Conservation (phyloP, 2,113 vertebrate species). For the Bothrops jararaca region DNA sequence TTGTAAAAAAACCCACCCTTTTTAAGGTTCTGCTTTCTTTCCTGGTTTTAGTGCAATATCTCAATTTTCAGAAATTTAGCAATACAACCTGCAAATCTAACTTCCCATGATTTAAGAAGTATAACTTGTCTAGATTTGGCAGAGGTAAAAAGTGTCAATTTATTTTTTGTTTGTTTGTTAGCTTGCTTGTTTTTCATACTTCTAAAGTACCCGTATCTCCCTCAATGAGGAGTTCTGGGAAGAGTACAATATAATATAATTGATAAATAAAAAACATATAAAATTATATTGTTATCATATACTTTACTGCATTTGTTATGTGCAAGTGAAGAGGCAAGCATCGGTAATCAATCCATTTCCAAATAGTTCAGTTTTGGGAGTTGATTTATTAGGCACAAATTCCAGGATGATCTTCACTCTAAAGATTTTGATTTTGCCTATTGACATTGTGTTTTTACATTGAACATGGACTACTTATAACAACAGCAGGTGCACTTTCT, state of each 20-base stretch:
- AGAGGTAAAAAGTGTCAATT: not conserved
- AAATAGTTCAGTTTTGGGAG: not conserved
- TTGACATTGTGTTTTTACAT: not conserved
- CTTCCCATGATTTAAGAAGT: not conserved
- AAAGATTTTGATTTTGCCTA: not conserved
- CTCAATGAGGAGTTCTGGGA: not conserved
- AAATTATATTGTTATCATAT: not conserved
- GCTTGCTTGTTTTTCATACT: not conserved
- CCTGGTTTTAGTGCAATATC: not conserved
- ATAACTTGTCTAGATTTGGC: not conserved
- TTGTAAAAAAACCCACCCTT: not conserved
- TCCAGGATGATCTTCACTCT: not conserved
- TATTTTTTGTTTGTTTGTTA: not conserved
- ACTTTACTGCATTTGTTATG: not conserved
- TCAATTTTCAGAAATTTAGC: not conserved
- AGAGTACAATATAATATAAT: not conserved
- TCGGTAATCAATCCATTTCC: not conserved
- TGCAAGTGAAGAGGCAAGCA: not conserved
- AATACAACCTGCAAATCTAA: not conserved
- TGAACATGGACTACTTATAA: not conserved
- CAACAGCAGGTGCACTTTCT: not conserved
- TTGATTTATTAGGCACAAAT: not conserved
- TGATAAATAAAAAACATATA: not conserved
- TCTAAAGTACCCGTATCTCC: not conserved
- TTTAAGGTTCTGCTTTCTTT: not conserved